phyloP scores from a whole-genome alignment of 2,113 vertebrate genomes.

The Theristicus caerulescens region DNA sequence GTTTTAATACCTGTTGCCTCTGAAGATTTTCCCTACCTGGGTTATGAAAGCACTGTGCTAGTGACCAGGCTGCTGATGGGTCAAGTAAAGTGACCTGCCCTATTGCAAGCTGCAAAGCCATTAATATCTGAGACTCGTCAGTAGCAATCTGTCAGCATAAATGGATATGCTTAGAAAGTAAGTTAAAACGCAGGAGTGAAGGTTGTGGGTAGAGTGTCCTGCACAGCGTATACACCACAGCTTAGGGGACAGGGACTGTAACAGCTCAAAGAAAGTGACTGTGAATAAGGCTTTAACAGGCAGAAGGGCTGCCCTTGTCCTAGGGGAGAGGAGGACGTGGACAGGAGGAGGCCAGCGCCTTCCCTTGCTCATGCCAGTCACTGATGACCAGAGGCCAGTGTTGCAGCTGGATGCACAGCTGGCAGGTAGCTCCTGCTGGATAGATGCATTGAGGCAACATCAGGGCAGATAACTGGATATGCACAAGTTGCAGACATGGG shows the following conservation, averaged over 20 bases:
- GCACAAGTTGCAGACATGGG: neutral
- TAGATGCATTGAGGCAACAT: neutral
- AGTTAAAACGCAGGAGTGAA: neutral
- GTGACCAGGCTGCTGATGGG: neutral
- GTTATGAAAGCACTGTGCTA: neutral
- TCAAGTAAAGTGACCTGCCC: neutral
- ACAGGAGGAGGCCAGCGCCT: neutral
- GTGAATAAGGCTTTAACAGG: neutral
- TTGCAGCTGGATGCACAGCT: neutral
- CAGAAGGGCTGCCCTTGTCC: neutral
- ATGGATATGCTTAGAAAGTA: neutral
- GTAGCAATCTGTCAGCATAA: neutral
- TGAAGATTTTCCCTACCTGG: neutral
- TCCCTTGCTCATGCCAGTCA: neutral
- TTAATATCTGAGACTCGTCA: neutral
- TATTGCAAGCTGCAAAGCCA: neutral
- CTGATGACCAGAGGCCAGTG: neutral
- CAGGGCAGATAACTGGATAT: neutral
- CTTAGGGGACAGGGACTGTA: neutral
- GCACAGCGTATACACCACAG: no score
- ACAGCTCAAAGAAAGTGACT: neutral
- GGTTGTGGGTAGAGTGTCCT: neutral
- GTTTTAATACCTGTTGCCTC: neutral
- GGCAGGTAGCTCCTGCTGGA: neutral
- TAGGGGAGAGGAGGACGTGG: neutral